These are phyloP conservation scores for Drosophila leontia DNA, from an alignment of 1,140 invertebrate species.

Conservation along the genomic window DNA sequence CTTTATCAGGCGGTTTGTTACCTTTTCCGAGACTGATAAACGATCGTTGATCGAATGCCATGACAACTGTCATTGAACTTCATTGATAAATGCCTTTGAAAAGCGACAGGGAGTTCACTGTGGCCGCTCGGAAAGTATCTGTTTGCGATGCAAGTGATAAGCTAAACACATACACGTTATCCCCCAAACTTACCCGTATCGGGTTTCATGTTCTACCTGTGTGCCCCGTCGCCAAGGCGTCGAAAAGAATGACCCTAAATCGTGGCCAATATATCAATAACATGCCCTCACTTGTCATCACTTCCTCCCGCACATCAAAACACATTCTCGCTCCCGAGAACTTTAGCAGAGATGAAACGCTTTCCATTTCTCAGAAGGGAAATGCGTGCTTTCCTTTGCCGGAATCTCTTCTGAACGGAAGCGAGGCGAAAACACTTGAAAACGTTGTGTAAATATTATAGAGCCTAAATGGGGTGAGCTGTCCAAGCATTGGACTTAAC, in stretches of 20 bases:
- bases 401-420: constrained; percentile 43
- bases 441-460: constrained; percentile 69
- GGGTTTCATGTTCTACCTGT: constrained; percentile 66
- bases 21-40: constrained; percentile 64
- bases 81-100: constrained; percentile 78
- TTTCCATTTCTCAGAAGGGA: constrained; percentile 63
- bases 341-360: constrained; percentile 44
- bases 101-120: constrained; percentile 23
- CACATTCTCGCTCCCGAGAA: constrained; percentile 1
- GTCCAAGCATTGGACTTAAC: constrained; percentile 53
- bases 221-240: constrained; percentile 10
- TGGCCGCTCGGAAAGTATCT: constrained; percentile 44
- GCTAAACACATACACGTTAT: constrained; percentile 60
- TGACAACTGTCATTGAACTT: constrained; percentile 79
- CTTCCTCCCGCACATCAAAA: constrained; percentile 22
- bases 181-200: constrained; percentile 33
- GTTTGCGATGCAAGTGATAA: constrained; percentile 69
- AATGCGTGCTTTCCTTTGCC: constrained; percentile 59
- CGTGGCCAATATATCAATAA: constrained; percentile 69
- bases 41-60: constrained; percentile 70
- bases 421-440: constrained; percentile 56
- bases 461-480: constrained; percentile 22
- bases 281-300: constrained; percentile 53
- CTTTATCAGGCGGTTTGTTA: constrained; percentile 70
- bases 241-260: constrained; percentile 43